Conservation (phyloP, 1,140 invertebrate genomes). For the Adoxophyes honmai region DNA sequence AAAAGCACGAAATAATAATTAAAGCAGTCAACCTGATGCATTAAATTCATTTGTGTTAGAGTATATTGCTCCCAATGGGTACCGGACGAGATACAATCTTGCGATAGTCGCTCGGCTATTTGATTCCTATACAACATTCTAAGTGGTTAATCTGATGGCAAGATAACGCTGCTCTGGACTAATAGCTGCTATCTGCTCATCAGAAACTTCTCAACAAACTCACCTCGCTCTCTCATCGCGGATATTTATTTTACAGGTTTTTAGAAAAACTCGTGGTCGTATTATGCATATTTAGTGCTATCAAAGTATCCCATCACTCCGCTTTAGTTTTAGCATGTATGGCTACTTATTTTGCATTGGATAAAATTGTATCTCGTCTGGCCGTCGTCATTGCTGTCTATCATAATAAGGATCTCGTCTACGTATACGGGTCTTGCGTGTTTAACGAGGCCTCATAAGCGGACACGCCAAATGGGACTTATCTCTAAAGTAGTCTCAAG, state of each 20-base stretch:
- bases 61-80: slow-evolving; percentile 23
- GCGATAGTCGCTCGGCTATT: slow-evolving; percentile 25
- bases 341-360: slow-evolving; percentile 17
- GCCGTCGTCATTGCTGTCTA: slow-evolving; percentile 37
- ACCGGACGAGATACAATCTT: slow-evolving; percentile 29
- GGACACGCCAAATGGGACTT: slow-evolving; percentile 26
- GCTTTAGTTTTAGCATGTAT: slow-evolving; percentile 8
- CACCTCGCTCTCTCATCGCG: not conserved
- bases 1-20: not conserved
- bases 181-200: slow-evolving; percentile 6
- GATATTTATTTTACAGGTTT: not conserved
- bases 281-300: not conserved
- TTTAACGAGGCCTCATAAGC: slow-evolving; percentile 38
- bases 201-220: not conserved
- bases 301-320: slow-evolving; percentile 2
- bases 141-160: not conserved
- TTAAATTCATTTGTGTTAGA: slow-evolving; percentile 12
- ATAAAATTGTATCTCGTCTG: slow-evolving; percentile 31
- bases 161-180: slow-evolving; percentile 1
- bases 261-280: not conserved
- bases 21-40: not conserved
- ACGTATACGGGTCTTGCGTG: slow-evolving; percentile 43
- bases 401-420: slow-evolving; percentile 49
- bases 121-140: slow-evolving; percentile 22
- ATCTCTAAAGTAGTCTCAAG: slow-evolving; percentile 12